These are phyloP conservation scores for Polymixis flavicincta DNA, from an alignment of 2,888 invertebrate species.

Conservation along the genomic window DNA sequence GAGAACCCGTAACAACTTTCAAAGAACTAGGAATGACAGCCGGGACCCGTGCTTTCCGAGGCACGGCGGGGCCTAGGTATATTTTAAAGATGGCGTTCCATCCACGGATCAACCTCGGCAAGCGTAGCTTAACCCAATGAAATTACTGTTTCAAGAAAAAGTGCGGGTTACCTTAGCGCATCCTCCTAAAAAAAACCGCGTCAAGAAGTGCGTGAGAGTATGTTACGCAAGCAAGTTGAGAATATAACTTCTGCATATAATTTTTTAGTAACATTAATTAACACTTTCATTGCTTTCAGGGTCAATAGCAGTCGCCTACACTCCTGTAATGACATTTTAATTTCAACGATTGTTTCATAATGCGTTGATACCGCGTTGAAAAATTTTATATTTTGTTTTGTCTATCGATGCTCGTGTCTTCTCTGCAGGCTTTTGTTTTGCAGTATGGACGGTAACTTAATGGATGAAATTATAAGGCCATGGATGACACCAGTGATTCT, in stretches of 20 bases:
- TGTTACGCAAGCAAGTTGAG: background rate
- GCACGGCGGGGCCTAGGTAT: no score
- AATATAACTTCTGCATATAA: background rate
- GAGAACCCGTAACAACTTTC: no score
- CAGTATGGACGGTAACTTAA: no score
- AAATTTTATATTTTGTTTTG: constrained; percentile 1
- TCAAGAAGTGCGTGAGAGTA: background rate
- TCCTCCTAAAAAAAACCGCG: no score
- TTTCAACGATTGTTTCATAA: constrained; percentile 37
- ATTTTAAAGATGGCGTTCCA: no score
- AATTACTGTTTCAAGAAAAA: no score
- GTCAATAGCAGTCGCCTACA: constrained; percentile 40
- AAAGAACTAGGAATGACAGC: no score
- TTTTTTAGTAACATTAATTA: constrained; percentile 17
- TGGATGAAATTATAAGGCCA: background rate
- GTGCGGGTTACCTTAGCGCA: no score
- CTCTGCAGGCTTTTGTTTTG: background rate
- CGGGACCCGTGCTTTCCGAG: no score
- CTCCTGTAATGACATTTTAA: constrained; percentile 51
- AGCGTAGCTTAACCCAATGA: no score
- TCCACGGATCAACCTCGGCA: no score
- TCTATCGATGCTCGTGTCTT: background rate
- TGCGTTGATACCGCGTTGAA: background rate
- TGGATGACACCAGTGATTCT: background rate
- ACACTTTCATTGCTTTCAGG: constrained; percentile 53